These are phyloP conservation scores for Pectinophora gossypiella DNA, from an alignment of 1,140 invertebrate genomes.

Conservation along the genomic window DNA sequence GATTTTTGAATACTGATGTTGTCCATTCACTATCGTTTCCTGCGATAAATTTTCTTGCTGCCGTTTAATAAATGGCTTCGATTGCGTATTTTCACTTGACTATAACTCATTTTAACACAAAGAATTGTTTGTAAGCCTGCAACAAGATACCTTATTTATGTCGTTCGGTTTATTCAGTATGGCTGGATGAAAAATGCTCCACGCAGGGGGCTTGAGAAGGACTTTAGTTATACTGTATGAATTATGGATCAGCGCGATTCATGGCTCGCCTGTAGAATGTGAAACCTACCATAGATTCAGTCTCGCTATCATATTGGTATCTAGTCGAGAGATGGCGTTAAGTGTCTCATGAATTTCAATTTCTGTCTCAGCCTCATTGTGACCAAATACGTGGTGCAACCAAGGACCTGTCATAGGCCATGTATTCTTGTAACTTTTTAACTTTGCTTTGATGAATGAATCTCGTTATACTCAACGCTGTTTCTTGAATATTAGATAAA, in stretches of 20 bases:
- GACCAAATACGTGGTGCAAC: too few relatives aligned
- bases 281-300: constrained; percentile 14
- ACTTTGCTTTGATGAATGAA: too few relatives aligned
- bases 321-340: neutral
- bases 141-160: constrained; percentile 27
- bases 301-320: constrained; percentile 5
- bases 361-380: too few relatives aligned
- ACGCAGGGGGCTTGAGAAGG: constrained; percentile 49
- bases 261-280: constrained; percentile 30
- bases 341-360: too few relatives aligned
- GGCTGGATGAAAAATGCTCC: constrained; percentile 53
- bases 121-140: constrained; percentile 22
- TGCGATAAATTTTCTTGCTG: too few relatives aligned
- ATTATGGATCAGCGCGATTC: constrained; percentile 57
- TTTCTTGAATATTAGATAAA: too few relatives aligned
- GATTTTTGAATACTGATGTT: too few relatives aligned
- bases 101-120: constrained; percentile 29
- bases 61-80: neutral
- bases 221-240: constrained; percentile 55
- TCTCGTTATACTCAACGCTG: too few relatives aligned
- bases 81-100: constrained; percentile 1
- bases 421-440: too few relatives aligned
- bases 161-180: constrained; percentile 35
- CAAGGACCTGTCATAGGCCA: too few relatives aligned
- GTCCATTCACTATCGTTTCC: too few relatives aligned